Evolutionary conservation across 2,113 vertebrate species (phyloP).

Genomic region (Macquaria australasica): DNA sequence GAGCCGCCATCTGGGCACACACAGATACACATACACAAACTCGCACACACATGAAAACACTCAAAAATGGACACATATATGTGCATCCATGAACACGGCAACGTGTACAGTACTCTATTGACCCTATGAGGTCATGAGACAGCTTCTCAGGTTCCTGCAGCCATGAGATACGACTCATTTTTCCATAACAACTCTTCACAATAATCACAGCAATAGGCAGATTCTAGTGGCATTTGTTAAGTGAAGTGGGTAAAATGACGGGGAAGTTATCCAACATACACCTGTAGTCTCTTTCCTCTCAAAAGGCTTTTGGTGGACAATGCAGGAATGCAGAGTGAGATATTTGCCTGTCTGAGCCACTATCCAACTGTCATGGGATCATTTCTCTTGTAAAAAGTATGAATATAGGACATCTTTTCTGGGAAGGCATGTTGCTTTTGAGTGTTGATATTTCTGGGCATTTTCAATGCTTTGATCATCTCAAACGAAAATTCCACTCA

Average conservation of each 20-base stretch:
- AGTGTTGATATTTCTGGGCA: background rate
- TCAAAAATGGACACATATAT: background rate
- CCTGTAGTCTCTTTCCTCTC: background rate
- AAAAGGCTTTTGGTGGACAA: background rate
- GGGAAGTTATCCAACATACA: constrained; percentile 17
- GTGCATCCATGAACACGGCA: background rate
- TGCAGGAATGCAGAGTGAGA: background rate
- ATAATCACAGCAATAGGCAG: constrained; percentile 33
- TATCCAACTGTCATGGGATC: background rate
- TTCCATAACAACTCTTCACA: constrained; percentile 8
- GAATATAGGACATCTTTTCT: background rate
- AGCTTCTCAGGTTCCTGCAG: background rate
- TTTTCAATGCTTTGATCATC: background rate
- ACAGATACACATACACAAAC: constrained; percentile 23
- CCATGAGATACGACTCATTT: constrained; percentile 15
- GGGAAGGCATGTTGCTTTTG: background rate
- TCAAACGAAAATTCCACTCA: background rate
- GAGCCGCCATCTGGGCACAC: constrained; percentile 53
- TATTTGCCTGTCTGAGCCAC: background rate
- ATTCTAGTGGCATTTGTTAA: constrained; percentile 21
- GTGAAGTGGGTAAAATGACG: constrained; percentile 27
- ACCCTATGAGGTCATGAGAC: constrained; percentile 25
- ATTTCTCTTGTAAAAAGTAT: background rate
- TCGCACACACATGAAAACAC: constrained; percentile 27
- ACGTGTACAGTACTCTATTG: background rate